Evolutionary conservation across 2,797 vertebrate species (phyloP).

Genomic region (Dipus sagitta): DNA sequence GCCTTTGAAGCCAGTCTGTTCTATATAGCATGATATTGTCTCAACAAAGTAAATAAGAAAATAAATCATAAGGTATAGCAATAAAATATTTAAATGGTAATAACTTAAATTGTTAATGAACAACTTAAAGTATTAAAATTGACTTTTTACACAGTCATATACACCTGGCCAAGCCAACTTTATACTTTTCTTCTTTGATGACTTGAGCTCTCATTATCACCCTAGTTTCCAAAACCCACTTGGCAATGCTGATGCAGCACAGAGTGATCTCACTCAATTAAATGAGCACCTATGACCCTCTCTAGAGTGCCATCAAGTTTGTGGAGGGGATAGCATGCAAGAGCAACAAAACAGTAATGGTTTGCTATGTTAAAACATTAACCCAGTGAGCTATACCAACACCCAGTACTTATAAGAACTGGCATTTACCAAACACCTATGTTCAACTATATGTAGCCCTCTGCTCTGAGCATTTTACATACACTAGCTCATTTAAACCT

Average conservation of each 20-base stretch:
- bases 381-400: neutral
- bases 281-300: neutral
- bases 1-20: neutral
- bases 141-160: neutral
- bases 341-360: neutral
- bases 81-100: neutral
- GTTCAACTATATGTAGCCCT: neutral
- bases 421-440: neutral
- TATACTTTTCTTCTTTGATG: neutral
- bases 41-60: neutral
- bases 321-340: neutral
- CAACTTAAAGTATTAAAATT: neutral
- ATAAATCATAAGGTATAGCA: neutral
- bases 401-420: neutral
- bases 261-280: neutral
- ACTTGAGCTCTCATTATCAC: neutral
- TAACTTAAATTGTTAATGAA: neutral
- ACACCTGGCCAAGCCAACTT: neutral
- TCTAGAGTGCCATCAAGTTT: neutral
- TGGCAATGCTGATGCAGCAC: fast-evolving
- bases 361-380: neutral
- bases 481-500: neutral
- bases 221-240: neutral
- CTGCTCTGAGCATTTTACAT: neutral
- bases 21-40: neutral